These are phyloP conservation scores for Rhea pennata DNA, from an alignment of 2,113 vertebrate species.

Conservation along the genomic window DNA sequence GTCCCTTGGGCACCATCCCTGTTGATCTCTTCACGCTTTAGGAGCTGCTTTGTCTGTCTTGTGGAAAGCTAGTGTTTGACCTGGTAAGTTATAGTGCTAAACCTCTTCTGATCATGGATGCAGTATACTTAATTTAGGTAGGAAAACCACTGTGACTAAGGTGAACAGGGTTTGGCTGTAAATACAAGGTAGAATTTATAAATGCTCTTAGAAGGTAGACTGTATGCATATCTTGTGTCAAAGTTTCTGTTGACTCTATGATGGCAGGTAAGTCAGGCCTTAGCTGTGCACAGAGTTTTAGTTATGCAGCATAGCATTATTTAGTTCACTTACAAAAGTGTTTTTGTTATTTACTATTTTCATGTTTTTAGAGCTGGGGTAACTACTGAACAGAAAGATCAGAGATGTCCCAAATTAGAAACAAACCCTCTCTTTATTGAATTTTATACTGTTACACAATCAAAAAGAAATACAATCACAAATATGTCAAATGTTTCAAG, in stretches of 20 bases:
- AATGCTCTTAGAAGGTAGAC: neutral
- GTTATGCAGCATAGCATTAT: neutral
- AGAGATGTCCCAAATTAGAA: conserved; percentile 31
- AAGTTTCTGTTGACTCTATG: neutral
- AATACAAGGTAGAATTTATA: neutral
- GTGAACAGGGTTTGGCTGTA: neutral
- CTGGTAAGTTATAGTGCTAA: neutral
- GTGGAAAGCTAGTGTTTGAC: rapidly evolving
- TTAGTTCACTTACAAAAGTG: neutral
- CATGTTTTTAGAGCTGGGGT: neutral
- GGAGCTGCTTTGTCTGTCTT: neutral
- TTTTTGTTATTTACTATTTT: neutral
- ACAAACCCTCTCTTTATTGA: conserved; percentile 71
- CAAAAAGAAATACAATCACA: conserved; percentile 73
- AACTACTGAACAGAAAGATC: neutral
- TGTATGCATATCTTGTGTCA: neutral
- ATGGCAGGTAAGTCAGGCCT: neutral
- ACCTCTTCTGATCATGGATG: neutral
- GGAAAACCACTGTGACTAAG: neutral
- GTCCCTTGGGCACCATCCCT: neutral
- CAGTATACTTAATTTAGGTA: neutral
- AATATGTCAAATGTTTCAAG: conserved; percentile 65
- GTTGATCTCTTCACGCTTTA: neutral
- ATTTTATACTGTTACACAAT: conserved; percentile 68
- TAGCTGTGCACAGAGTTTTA: neutral